Evolutionary conservation across 2,888 invertebrate species (phyloP), one percentile per base, ranked within the genome.

Genomic region (Hypolimnas misippus): DNA sequence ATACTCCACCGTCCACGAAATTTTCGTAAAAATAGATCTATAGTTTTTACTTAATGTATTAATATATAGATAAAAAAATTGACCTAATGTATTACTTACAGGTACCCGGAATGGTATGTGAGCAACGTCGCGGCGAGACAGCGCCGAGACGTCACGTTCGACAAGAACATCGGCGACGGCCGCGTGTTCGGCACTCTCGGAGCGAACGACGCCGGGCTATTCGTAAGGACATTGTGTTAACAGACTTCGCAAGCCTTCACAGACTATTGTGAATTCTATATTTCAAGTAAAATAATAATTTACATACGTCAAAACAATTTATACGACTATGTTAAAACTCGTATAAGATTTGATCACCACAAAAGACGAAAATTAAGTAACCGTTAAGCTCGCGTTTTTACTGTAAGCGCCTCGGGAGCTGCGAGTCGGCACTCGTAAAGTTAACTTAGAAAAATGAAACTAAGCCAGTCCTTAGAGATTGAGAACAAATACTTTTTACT

Each of bases 131-230:
- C n/a, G n/a, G n/a, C n/a, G n/a, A n/a, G n/a, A n/a, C n/a, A n/a
- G n/a, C n/a, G n/a, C n/a, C n/a, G n/a, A n/a, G n/a, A n/a, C 51
- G 71, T 78, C 57, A 75, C 75, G 0, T 53, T 72, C 21, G 76
- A 77, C 63, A 71, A 66, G 14, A 71, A 76, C 25, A 70, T 75
- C 0, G 76, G 73, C 14, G 76, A 79, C 3, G 68, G 74, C 0
- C 82, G 82, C 0, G 69, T 73, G 38, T 86, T 84, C 57, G 85
- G 86, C 0, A 81, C 77, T 2, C 70, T 87, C 0, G 86, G 86
- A 14, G 73, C 75, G 29, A 81, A 77, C 29, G 80, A 81, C 56
- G 72, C 71, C 8, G 82, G 82, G 7, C 62, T 86, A 10, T 86
- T 77, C 62, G 86, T 87, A 68, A 82, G 85, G 78, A 56, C 29